Base-by-base conservation (phyloP, 1,140 invertebrate species). In the Lanistes nyassanus region DNA sequence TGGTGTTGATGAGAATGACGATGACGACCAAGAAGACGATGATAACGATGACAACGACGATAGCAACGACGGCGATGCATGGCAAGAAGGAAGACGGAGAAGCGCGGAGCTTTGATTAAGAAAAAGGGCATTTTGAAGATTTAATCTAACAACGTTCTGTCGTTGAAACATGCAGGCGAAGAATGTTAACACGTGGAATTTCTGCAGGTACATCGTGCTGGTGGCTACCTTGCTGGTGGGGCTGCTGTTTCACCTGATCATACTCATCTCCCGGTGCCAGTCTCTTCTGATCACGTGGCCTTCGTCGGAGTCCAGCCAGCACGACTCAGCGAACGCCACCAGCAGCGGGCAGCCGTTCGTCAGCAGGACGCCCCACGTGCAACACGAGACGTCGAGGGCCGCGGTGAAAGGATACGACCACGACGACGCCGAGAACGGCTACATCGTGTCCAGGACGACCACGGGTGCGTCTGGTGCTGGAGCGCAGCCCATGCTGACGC, bases 201-300 rank as follows among this genome's bases (percentile, higher is more conserved):
- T 31, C 56, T 36, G 36, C 70, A 72, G 70, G 56, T 72, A 72
- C 70, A 55, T 60, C n/a, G 16, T 72, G 23, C 55, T 72, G 55
- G 13, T 58, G 3, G 36, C 70, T 5, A 60, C 34, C 55, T 42
- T 72, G 34, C 36, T 72, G 34, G n/a, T 36, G 26, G 13, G 34
- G 13, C 60, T 72, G 34, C 55, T 72, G 51, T 72, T 72, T 26
- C 70, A 72, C 70, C 39, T 36, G 37, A 58, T 72, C 34, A 55
- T 72, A 3, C 55, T 72, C 4, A 34, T 72, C 70, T 34, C 42
- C 34, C 60, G 34, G 55, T 26, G 36, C 19, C 70, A 34, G 23
- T 72, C 19, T 0, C 70, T 29, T 3, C 21, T 2, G 6, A 11
- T 60, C 11, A 19, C 56, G 2, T 31, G 29, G 56, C 1, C 3